Evolutionary conservation across 2,113 vertebrate species (phyloP), one percentile per base, ranked within the genome.

Genomic region (Silurus meridionalis): DNA sequence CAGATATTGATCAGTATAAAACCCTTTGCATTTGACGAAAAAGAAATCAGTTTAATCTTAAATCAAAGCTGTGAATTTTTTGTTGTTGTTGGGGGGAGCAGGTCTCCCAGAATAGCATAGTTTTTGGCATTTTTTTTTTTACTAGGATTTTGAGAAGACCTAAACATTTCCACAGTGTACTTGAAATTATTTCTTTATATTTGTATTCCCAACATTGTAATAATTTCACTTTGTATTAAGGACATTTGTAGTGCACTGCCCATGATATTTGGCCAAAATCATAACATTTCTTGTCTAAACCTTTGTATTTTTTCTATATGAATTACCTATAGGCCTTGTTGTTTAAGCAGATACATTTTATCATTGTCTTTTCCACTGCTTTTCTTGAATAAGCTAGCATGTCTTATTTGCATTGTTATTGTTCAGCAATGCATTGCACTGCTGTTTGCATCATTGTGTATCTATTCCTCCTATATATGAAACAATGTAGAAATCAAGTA

Each of bases 61-160:
- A 67, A 58, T 19, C 13, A 19, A 83, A 78, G 83, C 89, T 84
- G 87, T 85, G 85, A 81, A 75, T 80, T 77, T 85, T 82, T 50
- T 37, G 28, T 37, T 37, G 37, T 53, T 19, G n/a, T 80, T 84
- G 91, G 92, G 92, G 92, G 92, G 93, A 95, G 94, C 94, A 74
- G 94, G 95, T 87, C 93, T 95, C 92, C 91, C 86, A 80, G 21
- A 66, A 28, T 53, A 9, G 37, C 55, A 61, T 60, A 15, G n/a
- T 63, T 52, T 58, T 57, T 21, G 21, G 4, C 48, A 64, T 61
- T 75, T 28, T 79, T 52, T 48, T 37, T 37, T 37, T 37, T 37
- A 37, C 28, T 60, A 74, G 37, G 53, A 58, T 83, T 74, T 74
- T 61, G 6, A 23, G 50, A 1, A 60, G 23, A 83, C 8, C 53